phyloP scores from a whole-genome alignment of 2,888 invertebrate genomes.

The Agrilus mali region DNA sequence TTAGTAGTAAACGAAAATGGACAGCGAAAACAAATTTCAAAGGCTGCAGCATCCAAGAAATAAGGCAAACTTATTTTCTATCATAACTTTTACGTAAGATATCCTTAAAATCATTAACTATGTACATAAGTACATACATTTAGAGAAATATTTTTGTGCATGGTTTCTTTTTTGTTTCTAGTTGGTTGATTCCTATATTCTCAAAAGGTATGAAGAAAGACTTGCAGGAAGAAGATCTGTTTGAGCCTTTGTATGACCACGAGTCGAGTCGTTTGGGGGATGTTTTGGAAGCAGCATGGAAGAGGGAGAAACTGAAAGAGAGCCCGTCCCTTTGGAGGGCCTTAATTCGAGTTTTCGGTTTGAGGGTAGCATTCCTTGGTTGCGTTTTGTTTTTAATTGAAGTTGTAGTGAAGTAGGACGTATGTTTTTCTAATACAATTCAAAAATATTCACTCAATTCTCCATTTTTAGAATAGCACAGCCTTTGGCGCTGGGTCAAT shows the following conservation, averaged over 20 bases:
- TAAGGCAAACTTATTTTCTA: too few relatives aligned
- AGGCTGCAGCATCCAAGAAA: too few relatives aligned
- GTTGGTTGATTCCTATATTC: slow-evolving; percentile 1
- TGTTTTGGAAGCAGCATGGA: not conserved
- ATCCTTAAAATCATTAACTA: too few relatives aligned
- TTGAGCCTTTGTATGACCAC: not conserved
- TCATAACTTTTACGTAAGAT: too few relatives aligned
- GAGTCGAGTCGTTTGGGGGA: not conserved
- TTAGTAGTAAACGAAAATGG: too few relatives aligned
- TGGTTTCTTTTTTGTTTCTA: not conserved
- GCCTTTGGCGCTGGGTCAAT: not conserved
- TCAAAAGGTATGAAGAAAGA: not conserved
- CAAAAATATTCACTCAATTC: too few relatives aligned
- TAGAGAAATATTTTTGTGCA: too few relatives aligned
- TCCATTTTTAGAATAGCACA: not conserved
- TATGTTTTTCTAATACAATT: not conserved
- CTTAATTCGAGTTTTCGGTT: not conserved
- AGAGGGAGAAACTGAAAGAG: not conserved
- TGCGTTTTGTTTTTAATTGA: not conserved
- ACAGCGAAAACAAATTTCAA: too few relatives aligned
- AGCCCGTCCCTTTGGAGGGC: not conserved
- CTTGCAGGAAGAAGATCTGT: not conserved
- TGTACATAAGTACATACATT: too few relatives aligned
- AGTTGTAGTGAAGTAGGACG: slow-evolving; percentile 1
- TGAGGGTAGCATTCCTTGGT: not conserved